These are phyloP conservation scores for Amblyjoppa fuscipennis DNA, from an alignment of 2,888 invertebrate species.

Conservation along the genomic window DNA sequence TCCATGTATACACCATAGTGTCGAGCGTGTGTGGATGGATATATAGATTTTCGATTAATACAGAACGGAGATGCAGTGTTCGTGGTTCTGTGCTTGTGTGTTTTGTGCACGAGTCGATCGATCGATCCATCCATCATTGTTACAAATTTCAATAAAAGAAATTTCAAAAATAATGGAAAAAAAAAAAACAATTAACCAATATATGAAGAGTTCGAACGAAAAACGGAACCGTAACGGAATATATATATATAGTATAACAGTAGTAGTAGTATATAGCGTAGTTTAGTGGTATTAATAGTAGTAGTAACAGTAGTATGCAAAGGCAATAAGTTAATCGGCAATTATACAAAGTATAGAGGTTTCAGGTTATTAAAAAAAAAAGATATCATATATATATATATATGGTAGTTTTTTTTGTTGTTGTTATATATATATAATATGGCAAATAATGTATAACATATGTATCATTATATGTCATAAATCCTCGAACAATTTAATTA, in stretches of 20 bases:
- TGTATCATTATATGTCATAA: conserved; percentile 72
- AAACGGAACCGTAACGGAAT: conserved; percentile 69
- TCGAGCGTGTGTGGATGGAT: conserved; percentile 36
- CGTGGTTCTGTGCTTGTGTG: conserved; percentile 46
- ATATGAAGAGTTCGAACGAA: conserved; percentile 64
- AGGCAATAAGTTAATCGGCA: conserved; percentile 76
- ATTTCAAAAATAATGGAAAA: conserved; percentile 25
- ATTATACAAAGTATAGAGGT: conserved; percentile 75
- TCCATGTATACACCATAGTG: conserved; percentile 42
- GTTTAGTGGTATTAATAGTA: conserved; percentile 41
- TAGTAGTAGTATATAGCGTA: conserved; percentile 44
- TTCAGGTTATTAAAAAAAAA: conserved; percentile 49
- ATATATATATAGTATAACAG: conserved; percentile 62
- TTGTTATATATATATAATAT: conserved; percentile 48
- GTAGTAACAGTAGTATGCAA: conserved; percentile 63
- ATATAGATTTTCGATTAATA: conserved; percentile 58
- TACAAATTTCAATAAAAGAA: conserved; percentile 49
- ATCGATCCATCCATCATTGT: conserved; percentile 79
- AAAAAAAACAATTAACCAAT: conserved; percentile 53
- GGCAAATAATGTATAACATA: conserved; percentile 71
- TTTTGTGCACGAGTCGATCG: conserved; percentile 77
- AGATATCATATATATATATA: conserved; percentile 36
- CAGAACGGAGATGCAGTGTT: conserved; percentile 31
- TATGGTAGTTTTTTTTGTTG: conserved; percentile 53
- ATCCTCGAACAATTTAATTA: conserved; percentile 64